These are phyloP conservation scores for Formica exsecta DNA, from an alignment of 1,140 invertebrate species.

Conservation along the genomic window DNA sequence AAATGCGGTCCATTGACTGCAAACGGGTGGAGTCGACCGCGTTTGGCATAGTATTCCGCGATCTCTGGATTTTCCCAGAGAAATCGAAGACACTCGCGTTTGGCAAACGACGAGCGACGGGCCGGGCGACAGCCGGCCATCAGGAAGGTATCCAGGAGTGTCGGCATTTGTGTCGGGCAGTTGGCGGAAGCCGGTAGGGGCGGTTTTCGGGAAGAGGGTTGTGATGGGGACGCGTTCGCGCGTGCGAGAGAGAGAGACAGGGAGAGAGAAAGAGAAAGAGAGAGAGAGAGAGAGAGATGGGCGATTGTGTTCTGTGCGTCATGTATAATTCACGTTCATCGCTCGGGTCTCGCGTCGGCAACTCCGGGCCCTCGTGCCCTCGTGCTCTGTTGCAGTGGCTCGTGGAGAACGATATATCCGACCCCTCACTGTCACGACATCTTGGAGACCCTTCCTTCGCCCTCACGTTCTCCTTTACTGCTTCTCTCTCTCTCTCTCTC, in stretches of 20 bases:
- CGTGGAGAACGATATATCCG: constrained; percentile 66
- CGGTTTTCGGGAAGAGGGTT: constrained; percentile 75
- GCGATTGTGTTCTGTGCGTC: constrained; percentile 84
- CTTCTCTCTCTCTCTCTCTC: neutral
- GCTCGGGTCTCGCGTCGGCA: constrained; percentile 80
- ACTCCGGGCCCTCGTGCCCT: constrained; percentile 74
- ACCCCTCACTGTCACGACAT: constrained; percentile 74
- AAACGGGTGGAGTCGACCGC: neutral
- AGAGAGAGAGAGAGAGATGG: constrained; percentile 62
- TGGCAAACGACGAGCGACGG: constrained; percentile 64
- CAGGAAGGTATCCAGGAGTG: constrained; percentile 64
- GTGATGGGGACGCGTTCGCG: neutral
- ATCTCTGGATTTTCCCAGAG: constrained; percentile 50
- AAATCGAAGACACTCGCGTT: constrained; percentile 54
- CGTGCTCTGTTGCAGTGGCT: constrained; percentile 74
- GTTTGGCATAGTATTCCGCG: constrained; percentile 6
- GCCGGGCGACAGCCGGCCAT: constrained; percentile 59
- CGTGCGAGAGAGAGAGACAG: neutral
- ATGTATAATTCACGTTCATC: constrained; percentile 84
- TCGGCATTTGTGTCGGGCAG: constrained; percentile 73
- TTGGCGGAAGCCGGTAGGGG: constrained; percentile 70
- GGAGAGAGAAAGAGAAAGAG: neutral
- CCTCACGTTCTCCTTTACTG: constrained; percentile 53
- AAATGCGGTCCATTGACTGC: constrained; percentile 29
- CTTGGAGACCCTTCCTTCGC: constrained; percentile 67